A percentile compares a stretch with the other conserved stretches of the same genome.
Evolutionary conservation across 1,140 invertebrate species (phyloP).

Genomic region (Triops longicaudatus): DNA sequence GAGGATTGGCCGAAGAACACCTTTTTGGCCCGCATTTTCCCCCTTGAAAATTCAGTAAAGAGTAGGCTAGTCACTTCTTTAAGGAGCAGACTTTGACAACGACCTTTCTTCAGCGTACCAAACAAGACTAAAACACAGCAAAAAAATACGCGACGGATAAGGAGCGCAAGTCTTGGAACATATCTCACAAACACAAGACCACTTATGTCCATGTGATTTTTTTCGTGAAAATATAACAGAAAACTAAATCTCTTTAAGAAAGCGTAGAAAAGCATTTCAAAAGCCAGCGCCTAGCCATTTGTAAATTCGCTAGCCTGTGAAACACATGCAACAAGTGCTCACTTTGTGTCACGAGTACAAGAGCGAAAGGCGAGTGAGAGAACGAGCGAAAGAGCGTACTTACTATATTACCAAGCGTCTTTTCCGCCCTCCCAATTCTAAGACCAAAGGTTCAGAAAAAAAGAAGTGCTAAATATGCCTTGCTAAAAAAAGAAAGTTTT

Average conservation of each 20-base stretch:
- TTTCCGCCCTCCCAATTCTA: not conserved
- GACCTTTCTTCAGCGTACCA: not conserved
- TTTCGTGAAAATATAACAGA: not conserved
- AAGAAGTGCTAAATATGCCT: slow-evolving; percentile 7
- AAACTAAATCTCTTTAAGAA: not conserved
- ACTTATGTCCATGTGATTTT: slow-evolving; percentile 2
- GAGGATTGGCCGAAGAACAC: not conserved
- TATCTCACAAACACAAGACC: slow-evolving; percentile 8
- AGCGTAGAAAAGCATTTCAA: not conserved
- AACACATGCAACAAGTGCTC: slow-evolving; percentile 14
- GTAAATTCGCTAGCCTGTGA: not conserved
- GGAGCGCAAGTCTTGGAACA: not conserved
- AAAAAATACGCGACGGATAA: not conserved
- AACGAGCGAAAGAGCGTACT: not conserved
- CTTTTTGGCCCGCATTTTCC: not conserved
- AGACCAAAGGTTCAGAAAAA: slow-evolving; percentile 15
- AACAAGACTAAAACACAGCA: not conserved
- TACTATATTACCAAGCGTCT: not conserved
- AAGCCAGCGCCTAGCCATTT: slow-evolving; percentile 6
- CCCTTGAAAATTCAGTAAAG: not conserved
- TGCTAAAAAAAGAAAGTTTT: not conserved
- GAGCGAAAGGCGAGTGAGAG: not conserved
- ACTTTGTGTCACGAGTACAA: not conserved
- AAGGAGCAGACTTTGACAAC: not conserved
- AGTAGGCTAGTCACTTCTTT: not conserved